These are phyloP conservation scores for Dromaius novaehollandiae DNA, from an alignment of 2,113 vertebrate genomes.

Conservation along the genomic window DNA sequence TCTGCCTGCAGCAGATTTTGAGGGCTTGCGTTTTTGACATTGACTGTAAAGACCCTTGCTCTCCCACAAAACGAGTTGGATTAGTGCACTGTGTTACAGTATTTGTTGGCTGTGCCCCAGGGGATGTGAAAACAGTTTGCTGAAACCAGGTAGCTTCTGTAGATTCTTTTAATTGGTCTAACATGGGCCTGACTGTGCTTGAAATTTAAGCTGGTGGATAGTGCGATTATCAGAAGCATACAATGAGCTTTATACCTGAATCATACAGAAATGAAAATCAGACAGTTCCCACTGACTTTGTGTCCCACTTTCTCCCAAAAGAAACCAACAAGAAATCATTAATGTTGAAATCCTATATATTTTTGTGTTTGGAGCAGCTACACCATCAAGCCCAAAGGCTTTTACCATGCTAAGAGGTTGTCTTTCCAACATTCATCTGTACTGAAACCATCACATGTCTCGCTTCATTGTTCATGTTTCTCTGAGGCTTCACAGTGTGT, in stretches of 20 bases:
- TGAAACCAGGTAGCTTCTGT: neutral
- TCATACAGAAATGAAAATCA: neutral
- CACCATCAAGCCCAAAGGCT: neutral
- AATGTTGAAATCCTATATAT: neutral
- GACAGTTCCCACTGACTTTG: neutral
- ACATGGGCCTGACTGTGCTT: neutral
- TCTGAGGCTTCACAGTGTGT: neutral
- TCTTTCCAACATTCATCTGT: neutral
- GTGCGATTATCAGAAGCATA: neutral
- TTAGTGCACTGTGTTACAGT: neutral
- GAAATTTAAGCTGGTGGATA: neutral
- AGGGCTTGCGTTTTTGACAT: neutral
- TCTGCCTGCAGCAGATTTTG: neutral
- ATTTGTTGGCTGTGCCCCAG: neutral
- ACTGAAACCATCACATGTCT: neutral
- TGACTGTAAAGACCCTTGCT: neutral
- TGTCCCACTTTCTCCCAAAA: neutral
- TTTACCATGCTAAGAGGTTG: neutral
- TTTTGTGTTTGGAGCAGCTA: neutral
- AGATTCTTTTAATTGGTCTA: neutral
- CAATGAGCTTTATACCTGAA: neutral
- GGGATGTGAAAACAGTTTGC: neutral
- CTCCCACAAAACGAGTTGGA: neutral
- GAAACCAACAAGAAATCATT: neutral
- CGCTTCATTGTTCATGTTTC: neutral